Evolutionary conservation across 1,140 invertebrate genomes (phyloP).

Genomic region (Brachionus angularis): DNA sequence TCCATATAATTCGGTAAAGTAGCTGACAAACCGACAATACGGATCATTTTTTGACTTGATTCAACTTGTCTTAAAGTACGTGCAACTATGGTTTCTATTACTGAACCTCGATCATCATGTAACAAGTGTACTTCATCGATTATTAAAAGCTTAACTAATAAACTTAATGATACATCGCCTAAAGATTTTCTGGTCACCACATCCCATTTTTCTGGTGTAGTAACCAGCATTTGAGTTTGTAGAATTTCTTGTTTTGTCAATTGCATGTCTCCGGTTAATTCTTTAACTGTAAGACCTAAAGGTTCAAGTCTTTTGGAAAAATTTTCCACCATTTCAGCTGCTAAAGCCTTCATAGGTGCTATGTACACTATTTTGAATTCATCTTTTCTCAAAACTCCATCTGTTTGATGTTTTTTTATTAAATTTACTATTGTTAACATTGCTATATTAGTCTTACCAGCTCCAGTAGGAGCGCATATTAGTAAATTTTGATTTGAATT

Average conservation of each 20-base stretch:
- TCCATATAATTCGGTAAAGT: slow-evolving; percentile 97
- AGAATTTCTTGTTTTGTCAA: slow-evolving; percentile 88
- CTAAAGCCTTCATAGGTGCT: slow-evolving; percentile 98
- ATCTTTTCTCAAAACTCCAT: slow-evolving; percentile 72
- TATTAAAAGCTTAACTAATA: slow-evolving; percentile 86
- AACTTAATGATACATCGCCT: slow-evolving; percentile 82
- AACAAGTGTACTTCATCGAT: slow-evolving; percentile 98
- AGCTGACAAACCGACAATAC: slow-evolving; percentile 94
- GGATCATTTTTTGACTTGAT: slow-evolving; percentile 88
- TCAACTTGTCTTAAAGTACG: slow-evolving; percentile 85
- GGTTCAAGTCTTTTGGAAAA: slow-evolving; percentile 75
- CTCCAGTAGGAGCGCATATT: slow-evolving; percentile 58
- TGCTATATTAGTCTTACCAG: slow-evolving; percentile 91
- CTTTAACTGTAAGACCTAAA: slow-evolving; percentile 77
- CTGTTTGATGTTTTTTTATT: slow-evolving; percentile 72
- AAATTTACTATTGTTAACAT: slow-evolving; percentile 84
- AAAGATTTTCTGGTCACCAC: slow-evolving; percentile 91
- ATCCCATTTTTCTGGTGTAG: slow-evolving; percentile 99
- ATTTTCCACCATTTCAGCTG: slow-evolving; percentile 93
- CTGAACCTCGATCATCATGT: slow-evolving; percentile 92
- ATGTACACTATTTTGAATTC: slow-evolving; percentile 98
- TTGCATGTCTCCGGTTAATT: slow-evolving; percentile 97
- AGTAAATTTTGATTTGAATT: slow-evolving; percentile 93
- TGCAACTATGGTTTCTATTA: slow-evolving; percentile 93
- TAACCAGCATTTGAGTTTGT: slow-evolving; percentile 94